These are phyloP conservation scores for Catharus ustulatus DNA, from an alignment of 2,797 vertebrate species.

Conservation along the genomic window DNA sequence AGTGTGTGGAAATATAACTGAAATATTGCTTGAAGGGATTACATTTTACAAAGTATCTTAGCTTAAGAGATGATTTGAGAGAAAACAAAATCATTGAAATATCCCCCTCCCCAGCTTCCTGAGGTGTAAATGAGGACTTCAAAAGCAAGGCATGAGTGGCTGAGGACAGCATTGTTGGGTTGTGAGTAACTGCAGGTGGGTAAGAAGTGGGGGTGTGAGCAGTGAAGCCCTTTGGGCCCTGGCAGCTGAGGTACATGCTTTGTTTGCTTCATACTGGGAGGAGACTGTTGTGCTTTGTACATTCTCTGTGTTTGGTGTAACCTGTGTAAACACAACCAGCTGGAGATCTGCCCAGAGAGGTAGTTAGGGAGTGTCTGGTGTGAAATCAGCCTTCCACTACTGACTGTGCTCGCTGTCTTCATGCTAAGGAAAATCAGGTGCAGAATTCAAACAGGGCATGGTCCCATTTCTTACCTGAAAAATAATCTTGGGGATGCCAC, in stretches of 20 bases:
- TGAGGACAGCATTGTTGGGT: not conserved
- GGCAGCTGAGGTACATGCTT: not conserved
- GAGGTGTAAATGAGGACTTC: not conserved
- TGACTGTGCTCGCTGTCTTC: not conserved
- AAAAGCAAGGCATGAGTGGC: not conserved
- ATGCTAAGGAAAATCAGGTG: not conserved
- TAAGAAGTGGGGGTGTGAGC: not conserved
- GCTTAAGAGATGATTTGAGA: not conserved
- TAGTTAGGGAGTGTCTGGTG: not conserved
- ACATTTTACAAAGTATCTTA: not conserved
- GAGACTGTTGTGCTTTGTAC: not conserved
- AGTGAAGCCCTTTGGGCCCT: not conserved
- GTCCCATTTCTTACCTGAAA: not conserved
- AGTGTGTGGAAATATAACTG: not conserved
- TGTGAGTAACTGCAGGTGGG: not conserved
- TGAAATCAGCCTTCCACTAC: not conserved
- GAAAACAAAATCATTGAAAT: not conserved
- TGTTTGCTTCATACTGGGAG: not conserved
- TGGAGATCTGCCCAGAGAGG: not conserved
- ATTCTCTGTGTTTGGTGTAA: not conserved
- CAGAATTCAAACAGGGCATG: not conserved
- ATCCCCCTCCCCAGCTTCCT: not conserved
- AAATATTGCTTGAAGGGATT: not conserved
- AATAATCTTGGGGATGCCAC: not conserved
- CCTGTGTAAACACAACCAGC: not conserved